Base-by-base conservation (phyloP, 2,797 vertebrate species). In the Malurus leucopterus region DNA sequence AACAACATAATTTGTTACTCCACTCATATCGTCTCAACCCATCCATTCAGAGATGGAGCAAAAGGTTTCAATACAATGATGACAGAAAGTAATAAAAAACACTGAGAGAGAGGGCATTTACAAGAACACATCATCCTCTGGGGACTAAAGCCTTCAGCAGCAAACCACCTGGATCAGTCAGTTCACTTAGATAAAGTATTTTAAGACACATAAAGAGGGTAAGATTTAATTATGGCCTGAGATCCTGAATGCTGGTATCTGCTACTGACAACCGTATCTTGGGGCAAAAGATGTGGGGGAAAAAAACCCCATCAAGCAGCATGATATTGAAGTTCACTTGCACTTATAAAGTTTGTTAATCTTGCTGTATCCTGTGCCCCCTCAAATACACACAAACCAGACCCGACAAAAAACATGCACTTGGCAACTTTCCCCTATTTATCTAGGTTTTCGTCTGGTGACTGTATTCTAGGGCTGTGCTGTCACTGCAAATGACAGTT, bases 381-480 rank as follows among this genome's bases (percentile, higher is more conserved):
- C 30, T 46, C 8, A 49, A 75, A 58, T 38, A 62, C 10, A 17
- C 6, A 27, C 13, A 73, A 54, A 50, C 27, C 55, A 73, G n/a
- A 38, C 3, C 7, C 3, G 6, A 53, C 5, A 29, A 38, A 61
- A 41, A 43, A 6, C 13, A 7, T 0, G 3, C 13, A 18, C 17
- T 47, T 47, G 29, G n/a, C 19, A 46, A 23, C 15, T 5, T 44
- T 13, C 13, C 14, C 15, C 34, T 10, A 3, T 15, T 55, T 41
- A 32, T 20, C 36, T 17, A 0, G 0, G 4, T 5, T n/a, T 72
- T 8, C 7, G 2, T 2, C 46, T 17, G 15, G 14, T 29, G 38
- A 36, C 24, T 9, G 38, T 4, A 11, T 20, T 47, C 20, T 3
- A 47, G 34, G 1, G 21, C 26, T 3, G 1, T 0, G 5, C 32